Conservation (phyloP, 1,140 invertebrate species). For the Apis cerana region DNA sequence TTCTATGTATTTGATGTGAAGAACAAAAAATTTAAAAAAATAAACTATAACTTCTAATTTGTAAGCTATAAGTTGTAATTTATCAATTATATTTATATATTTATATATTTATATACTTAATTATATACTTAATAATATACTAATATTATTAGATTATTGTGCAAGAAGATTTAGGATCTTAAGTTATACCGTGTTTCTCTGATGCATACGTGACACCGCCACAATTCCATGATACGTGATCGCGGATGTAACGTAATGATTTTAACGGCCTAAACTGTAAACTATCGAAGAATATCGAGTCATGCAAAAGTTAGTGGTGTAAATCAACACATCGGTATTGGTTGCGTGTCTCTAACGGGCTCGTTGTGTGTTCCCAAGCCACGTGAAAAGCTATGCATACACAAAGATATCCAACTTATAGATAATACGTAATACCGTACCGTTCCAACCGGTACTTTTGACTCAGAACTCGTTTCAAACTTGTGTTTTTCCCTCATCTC, state of each 20-base stretch:
- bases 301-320: too few relatives aligned
- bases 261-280: neutral
- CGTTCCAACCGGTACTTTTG: slow-evolving; percentile 39
- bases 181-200: too few relatives aligned
- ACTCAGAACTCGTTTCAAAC: slow-evolving; percentile 7
- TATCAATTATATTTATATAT: too few relatives aligned
- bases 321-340: neutral
- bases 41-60: too few relatives aligned
- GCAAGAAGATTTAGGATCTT: too few relatives aligned
- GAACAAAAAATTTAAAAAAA: too few relatives aligned
- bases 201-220: neutral
- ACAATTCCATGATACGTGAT: neutral
- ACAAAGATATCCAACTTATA: slow-evolving; percentile 12
- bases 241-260: neutral
- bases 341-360: neutral
- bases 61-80: too few relatives aligned
- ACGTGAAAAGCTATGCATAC: neutral
- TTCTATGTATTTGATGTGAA: too few relatives aligned
- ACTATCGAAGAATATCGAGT: neutral
- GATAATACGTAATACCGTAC: slow-evolving; percentile 44
- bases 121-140: too few relatives aligned
- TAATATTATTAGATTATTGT: too few relatives aligned
- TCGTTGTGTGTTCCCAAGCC: slow-evolving; percentile 1
- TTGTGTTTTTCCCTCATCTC: neutral
- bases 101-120: too few relatives aligned